Conservation (phyloP, 2,113 vertebrate species). For the Peromyscus californicus region DNA sequence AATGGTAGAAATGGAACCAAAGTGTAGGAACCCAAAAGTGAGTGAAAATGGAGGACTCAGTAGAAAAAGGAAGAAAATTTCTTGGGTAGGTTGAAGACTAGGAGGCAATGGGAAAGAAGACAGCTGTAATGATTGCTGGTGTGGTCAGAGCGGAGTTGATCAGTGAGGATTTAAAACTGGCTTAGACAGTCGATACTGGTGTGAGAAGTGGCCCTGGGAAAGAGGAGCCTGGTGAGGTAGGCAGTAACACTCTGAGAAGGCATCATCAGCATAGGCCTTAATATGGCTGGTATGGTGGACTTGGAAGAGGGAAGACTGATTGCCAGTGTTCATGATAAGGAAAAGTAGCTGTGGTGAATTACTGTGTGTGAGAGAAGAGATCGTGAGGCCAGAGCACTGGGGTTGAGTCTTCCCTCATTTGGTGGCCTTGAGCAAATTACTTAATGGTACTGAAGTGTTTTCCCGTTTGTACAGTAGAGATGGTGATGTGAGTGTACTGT, state of each 20-base stretch:
- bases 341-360: background rate
- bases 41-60: background rate
- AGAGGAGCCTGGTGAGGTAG: background rate
- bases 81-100: background rate
- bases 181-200: background rate
- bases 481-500: background rate
- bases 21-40: background rate
- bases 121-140: background rate
- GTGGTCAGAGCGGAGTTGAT: background rate
- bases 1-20: slow-evolving; percentile 29
- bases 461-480: background rate
- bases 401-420: background rate
- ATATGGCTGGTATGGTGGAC: background rate
- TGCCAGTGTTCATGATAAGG: background rate
- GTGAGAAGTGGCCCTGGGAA: background rate
- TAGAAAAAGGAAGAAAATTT: background rate
- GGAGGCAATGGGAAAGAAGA: background rate
- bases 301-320: background rate
- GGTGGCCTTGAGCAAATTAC: background rate
- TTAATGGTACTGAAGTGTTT: background rate
- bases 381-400: background rate
- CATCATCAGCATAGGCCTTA: background rate
- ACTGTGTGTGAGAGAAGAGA: background rate
- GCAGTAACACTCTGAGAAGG: background rate
- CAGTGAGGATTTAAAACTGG: background rate